A percentile compares a stretch with the other conserved stretches of the same genome.
These are phyloP conservation scores for Anableps anableps DNA, from an alignment of 2,797 vertebrate genomes.

Conservation along the genomic window DNA sequence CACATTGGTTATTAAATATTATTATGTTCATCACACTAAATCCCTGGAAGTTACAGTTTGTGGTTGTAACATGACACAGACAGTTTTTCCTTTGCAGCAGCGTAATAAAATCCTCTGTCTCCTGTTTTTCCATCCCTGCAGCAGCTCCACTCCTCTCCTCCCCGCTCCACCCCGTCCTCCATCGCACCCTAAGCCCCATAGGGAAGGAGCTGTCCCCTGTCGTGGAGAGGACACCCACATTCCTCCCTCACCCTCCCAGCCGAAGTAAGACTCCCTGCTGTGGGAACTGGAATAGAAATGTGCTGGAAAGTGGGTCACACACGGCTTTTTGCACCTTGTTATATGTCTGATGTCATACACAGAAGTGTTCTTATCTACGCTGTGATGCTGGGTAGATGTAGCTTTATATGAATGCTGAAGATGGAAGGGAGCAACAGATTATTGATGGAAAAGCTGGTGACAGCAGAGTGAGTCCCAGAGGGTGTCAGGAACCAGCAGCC, in stretches of 20 bases:
- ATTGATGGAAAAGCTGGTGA: slow-evolving; percentile 24
- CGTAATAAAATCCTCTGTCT: background rate
- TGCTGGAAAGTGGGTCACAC: slow-evolving; percentile 38
- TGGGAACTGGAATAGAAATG: background rate
- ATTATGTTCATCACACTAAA: background rate
- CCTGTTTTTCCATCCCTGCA: slow-evolving; percentile 1
- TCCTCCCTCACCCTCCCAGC: slow-evolving; percentile 67
- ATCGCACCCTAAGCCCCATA: slow-evolving; percentile 62
- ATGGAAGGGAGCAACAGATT: background rate
- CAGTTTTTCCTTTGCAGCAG: background rate
- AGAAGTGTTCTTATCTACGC: background rate
- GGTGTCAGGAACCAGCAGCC: background rate
- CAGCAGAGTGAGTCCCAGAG: slow-evolving; percentile 4
- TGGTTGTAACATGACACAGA: background rate
- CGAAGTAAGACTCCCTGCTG: slow-evolving; percentile 64
- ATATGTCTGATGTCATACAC: background rate
- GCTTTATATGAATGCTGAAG: background rate
- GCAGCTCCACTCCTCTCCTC: slow-evolving; percentile 58
- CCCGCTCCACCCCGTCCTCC: slow-evolving; percentile 63
- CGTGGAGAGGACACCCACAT: slow-evolving; percentile 72
- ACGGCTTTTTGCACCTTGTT: background rate
- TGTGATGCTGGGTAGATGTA: background rate
- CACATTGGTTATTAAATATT: no score
- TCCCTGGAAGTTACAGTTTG: background rate
- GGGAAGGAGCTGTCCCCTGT: slow-evolving; percentile 67